Conservation (phyloP, 2,797 vertebrate genomes). For the Hemitrygon akajei region DNA sequence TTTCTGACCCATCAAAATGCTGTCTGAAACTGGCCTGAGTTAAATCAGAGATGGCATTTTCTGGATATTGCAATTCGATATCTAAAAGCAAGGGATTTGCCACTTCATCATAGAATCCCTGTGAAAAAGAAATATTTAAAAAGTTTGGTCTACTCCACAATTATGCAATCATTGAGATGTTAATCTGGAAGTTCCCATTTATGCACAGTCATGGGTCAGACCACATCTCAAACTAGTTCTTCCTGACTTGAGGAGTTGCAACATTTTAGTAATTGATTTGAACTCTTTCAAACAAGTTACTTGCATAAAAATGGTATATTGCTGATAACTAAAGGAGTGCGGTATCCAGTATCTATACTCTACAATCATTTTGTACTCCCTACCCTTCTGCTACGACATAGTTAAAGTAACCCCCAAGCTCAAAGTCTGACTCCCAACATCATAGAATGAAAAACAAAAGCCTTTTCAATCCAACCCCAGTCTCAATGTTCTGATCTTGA, state of each 20-base stretch:
- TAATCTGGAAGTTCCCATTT: background rate
- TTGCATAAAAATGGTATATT: background rate
- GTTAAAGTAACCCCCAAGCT: too few species aligned
- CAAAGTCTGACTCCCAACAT: too few species aligned
- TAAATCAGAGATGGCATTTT: slow-evolving; percentile 52
- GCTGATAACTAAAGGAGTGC: background rate
- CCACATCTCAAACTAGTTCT: background rate
- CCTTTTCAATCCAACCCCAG: too few species aligned
- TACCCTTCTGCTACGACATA: too few species aligned
- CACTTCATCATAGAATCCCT: slow-evolving; percentile 74
- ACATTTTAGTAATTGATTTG: background rate
- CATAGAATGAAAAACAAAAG: too few species aligned
- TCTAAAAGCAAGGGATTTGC: slow-evolving; percentile 64
- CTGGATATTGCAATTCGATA: slow-evolving; percentile 56
- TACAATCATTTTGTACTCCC: too few species aligned
- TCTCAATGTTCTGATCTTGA: too few species aligned
- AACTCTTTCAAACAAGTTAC: background rate
- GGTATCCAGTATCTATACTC: background rate
- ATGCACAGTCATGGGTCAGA: background rate
- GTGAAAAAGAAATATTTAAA: slow-evolving; percentile 19
- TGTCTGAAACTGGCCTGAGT: slow-evolving; percentile 63
- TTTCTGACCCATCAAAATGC: slow-evolving; percentile 71
- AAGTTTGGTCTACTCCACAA: background rate
- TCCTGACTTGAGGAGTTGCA: background rate
- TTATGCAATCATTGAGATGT: background rate